phyloP scores from a whole-genome alignment of 2,113 vertebrate genomes.

The Meriones unguiculatus region DNA sequence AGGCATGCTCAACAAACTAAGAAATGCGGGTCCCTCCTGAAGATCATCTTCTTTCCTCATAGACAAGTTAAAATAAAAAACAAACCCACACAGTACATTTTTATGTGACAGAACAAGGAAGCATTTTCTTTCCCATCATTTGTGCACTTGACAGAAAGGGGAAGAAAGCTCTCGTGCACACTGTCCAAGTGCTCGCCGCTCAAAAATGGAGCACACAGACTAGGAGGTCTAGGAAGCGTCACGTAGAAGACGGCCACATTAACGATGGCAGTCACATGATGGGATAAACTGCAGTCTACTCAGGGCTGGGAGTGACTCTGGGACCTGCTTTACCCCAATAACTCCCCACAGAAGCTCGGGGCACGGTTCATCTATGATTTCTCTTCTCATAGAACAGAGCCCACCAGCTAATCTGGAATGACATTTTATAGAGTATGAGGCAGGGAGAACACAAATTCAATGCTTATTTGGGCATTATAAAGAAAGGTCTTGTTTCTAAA shows the following conservation, averaged over 20 bases:
- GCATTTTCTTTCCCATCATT: background rate
- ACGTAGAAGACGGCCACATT: background rate
- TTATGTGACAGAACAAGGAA: constrained; percentile 8
- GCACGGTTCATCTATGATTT: background rate
- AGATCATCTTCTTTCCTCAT: background rate
- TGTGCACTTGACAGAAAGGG: background rate
- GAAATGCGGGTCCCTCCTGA: background rate
- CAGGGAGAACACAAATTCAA: background rate
- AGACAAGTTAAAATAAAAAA: background rate
- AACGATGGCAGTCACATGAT: background rate
- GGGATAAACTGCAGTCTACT: background rate
- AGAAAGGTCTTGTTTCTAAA: background rate
- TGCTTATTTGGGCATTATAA: background rate
- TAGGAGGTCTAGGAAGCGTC: background rate
- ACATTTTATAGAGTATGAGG: background rate
- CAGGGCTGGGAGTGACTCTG: background rate
- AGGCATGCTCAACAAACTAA: constrained; percentile 17
- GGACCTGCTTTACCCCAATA: background rate
- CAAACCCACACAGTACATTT: background rate
- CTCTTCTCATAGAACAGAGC: background rate
- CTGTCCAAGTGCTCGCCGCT: background rate
- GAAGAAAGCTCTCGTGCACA: background rate
- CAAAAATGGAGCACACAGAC: background rate
- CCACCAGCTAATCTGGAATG: constrained; percentile 31
- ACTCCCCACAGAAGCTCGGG: background rate